Percentiles rank a stretch among this genome's conserved stretches.
Evolutionary conservation across 2,113 vertebrate genomes (phyloP).

Genomic region (Hydrolagus affinis): DNA sequence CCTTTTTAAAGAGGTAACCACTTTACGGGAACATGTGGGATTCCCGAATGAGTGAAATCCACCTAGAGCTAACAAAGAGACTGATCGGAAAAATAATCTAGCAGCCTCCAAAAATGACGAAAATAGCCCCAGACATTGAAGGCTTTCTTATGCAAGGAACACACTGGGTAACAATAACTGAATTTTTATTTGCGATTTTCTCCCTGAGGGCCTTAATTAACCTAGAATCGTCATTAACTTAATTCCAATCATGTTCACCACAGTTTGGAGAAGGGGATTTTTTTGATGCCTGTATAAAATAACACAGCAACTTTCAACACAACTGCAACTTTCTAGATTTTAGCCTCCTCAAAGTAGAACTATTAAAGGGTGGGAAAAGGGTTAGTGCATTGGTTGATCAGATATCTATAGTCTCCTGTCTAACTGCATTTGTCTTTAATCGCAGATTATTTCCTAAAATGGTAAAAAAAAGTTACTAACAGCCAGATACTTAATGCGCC

Average conservation of each 20-base stretch:
- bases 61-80: neutral
- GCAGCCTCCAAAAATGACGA: neutral
- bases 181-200: conserved; percentile 35
- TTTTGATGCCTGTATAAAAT: too few species aligned
- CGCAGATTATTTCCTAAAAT: conserved; percentile 29
- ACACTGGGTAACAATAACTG: neutral
- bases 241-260: too few species aligned
- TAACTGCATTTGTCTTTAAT: conserved; percentile 26
- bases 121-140: neutral
- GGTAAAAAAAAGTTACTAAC: conserved; percentile 29
- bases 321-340: conserved; percentile 7
- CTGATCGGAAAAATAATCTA: neutral
- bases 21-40: neutral
- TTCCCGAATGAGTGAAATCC: neutral
- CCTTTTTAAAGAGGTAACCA: too few species aligned
- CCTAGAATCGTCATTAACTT: conserved; percentile 36
- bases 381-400: conserved; percentile 16
- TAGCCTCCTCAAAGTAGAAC: neutral
- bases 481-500: conserved; percentile 15
- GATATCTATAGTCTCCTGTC: conserved; percentile 29
- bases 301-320: neutral
- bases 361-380: conserved; percentile 24
- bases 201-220: conserved; percentile 86
- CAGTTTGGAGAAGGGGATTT: too few species aligned
- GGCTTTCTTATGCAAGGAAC: neutral